Base-by-base conservation (phyloP, 2,888 invertebrate species). In the Galerucella nymphaeae region DNA sequence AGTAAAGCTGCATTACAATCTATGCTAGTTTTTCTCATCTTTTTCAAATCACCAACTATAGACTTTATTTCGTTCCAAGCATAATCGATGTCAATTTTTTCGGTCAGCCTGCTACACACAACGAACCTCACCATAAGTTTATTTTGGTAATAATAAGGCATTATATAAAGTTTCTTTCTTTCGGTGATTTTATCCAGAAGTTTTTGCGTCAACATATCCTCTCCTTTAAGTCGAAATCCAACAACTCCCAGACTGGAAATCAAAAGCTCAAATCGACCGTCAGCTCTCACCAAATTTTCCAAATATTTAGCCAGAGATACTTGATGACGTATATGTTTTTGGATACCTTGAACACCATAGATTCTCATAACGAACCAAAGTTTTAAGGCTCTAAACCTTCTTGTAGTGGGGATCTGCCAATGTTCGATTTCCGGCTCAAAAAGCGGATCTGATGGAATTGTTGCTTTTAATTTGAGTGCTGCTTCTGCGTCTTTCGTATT, bases 351-450 rank as follows among this genome's bases (percentile, higher is more conserved):
- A 4, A 93, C 91, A 0, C 98, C 98, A 80, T 94, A 93, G 71
- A 93, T 87, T 76, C 96, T 90, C 80, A 98, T 87, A 0, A 96
- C 96, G 75, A 96, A 95, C 98, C 98, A 98, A n/a, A 98, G 87
- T 86, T 98, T 98, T 20, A 98, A 87, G 0, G 98, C 91, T 62
- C 97, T 90, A 85, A 98, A 97, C 78, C 96, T 89, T 58, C 97
- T 89, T 0, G 96, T 96, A 30, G 97, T 88, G 5, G 95, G 92
- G 83, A 96, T 94, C 86, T 96, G 95, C 95, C 95, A 95, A 82
- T 96, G 93, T 97, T 88, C 84, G 96, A 98, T 71, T 96, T 92
- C 77, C 96, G 92, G 83, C 50, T 97, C 96, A 57, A 77, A 79
- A 14, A 57, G 16, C 0, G 76, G 70, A 1, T 73, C 63, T 16